Conservation (phyloP, 2,888 invertebrate genomes). For the Anthrax anthrax region DNA sequence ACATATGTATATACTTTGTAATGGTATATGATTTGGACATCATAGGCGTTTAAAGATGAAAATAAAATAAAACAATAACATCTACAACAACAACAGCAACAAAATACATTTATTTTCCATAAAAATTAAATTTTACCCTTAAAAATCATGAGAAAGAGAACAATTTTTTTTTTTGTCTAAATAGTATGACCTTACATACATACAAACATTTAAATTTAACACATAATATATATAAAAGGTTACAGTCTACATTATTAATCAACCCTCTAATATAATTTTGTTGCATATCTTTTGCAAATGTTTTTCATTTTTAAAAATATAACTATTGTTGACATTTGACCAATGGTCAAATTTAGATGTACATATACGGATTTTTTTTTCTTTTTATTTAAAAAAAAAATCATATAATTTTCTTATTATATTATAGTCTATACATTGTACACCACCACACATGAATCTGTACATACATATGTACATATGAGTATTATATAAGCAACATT, state of each 20-base stretch:
- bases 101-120: too few relatives aligned
- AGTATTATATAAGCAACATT: too few relatives aligned
- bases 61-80: too few relatives aligned
- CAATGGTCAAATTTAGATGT: not conserved
- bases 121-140: not conserved
- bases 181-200: too few relatives aligned
- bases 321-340: not conserved
- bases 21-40: not conserved
- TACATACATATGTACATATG: too few relatives aligned
- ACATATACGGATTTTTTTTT: not conserved
- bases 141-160: not conserved
- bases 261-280: not conserved
- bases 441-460: not conserved
- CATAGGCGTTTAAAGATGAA: not conserved
- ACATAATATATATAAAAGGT: too few relatives aligned
- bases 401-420: too few relatives aligned
- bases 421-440: not conserved
- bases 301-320: not conserved
- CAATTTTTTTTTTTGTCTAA: not conserved
- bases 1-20: too few relatives aligned
- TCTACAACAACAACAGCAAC: too few relatives aligned
- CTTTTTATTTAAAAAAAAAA: not conserved
- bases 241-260: not conserved
- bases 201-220: too few relatives aligned
- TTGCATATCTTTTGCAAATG: not conserved